phyloP scores from a whole-genome alignment of 2,888 invertebrate genomes.

The Drosophila merina region DNA sequence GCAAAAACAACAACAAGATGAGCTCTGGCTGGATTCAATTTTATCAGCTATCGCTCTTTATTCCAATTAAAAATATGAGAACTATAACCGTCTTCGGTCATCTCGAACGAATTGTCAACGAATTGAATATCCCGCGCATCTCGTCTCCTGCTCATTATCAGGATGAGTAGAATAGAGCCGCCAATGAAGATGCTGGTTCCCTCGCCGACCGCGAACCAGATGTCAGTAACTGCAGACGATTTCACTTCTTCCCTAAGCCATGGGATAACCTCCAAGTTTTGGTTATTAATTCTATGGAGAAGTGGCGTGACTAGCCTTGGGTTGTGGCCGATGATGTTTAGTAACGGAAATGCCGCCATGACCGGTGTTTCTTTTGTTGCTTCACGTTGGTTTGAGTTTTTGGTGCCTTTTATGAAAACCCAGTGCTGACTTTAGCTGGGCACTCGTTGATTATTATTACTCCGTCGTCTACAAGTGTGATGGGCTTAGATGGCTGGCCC shows the following conservation, averaged over 20 bases:
- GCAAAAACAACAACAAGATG: too few species aligned
- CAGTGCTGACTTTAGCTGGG: constrained; percentile 16
- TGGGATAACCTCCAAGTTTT: constrained; percentile 12
- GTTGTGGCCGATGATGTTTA: constrained; percentile 25
- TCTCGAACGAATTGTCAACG: too few species aligned
- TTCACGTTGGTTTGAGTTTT: constrained; percentile 16
- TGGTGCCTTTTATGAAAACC: constrained; percentile 5
- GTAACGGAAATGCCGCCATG: constrained; percentile 14
- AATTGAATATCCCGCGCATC: too few species aligned
- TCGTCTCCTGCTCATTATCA: too few species aligned
- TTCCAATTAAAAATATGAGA: too few species aligned
- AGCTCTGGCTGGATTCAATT: too few species aligned
- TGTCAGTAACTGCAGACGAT: constrained; percentile 7
- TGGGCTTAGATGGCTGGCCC: constrained; percentile 6
- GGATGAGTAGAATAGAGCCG: too few species aligned
- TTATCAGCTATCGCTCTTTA: too few species aligned
- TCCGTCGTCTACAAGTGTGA: constrained; percentile 16
- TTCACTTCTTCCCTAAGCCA: constrained; percentile 1
- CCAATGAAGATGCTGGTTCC: background rate
- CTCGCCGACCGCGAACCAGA: constrained; percentile 6
- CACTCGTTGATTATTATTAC: too few species aligned
- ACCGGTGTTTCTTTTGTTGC: constrained; percentile 11
- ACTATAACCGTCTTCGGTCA: too few species aligned
- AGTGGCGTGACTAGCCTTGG: constrained; percentile 15
- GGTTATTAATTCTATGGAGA: constrained; percentile 17